Evolutionary conservation across 2,113 vertebrate genomes (phyloP).

Genomic region (Pipa parva): DNA sequence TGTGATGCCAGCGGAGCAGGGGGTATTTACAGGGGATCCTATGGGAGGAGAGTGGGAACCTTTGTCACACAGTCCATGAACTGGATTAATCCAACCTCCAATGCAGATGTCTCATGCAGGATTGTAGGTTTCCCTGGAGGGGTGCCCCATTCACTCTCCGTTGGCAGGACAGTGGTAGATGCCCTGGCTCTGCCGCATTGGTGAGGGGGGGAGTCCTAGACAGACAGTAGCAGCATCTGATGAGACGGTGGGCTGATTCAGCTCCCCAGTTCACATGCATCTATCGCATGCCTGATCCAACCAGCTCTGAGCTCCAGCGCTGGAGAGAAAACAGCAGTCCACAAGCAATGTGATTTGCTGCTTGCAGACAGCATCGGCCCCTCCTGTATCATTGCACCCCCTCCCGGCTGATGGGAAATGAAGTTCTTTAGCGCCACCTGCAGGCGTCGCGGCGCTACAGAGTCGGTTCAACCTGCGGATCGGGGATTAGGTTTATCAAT

Average conservation of each 20-base stretch:
- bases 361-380: background rate
- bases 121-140: background rate
- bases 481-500: no score
- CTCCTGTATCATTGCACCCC: background rate
- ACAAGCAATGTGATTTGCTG: constrained; percentile 20
- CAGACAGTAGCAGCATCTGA: constrained; percentile 28
- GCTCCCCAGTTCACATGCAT: constrained; percentile 27
- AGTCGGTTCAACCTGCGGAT: no score
- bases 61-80: background rate
- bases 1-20: background rate
- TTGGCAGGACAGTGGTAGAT: background rate
- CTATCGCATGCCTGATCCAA: constrained; percentile 20
- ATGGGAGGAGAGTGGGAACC: background rate
- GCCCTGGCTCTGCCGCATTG: constrained; percentile 25
- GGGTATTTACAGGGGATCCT: background rate
- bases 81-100: background rate
- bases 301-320: constrained; percentile 29
- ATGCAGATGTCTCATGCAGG: background rate
- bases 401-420: background rate
- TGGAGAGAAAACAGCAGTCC: background rate
- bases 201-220: constrained; percentile 16
- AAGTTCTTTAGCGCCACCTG: background rate
- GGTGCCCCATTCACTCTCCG: constrained; percentile 3
- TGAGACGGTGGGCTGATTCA: constrained; percentile 26
- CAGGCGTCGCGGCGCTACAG: background rate